Conservation (phyloP, 2,797 vertebrate species). For the Notoglanidium macrostoma region DNA sequence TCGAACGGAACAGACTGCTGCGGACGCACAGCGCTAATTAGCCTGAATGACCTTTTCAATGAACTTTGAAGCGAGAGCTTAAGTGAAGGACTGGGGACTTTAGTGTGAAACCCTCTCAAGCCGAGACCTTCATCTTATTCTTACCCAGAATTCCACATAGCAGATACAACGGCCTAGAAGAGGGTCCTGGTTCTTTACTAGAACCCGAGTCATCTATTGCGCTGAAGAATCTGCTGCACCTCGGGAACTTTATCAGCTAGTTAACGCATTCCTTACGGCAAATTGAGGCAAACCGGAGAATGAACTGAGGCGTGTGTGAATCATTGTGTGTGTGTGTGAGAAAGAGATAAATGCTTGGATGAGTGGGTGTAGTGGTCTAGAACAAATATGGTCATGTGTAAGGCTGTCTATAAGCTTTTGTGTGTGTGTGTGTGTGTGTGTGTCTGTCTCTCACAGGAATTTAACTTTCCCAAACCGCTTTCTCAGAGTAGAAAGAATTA, state of each 20-base stretch:
- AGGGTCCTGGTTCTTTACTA: conserved; percentile 8
- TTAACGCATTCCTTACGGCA: conserved; percentile 28
- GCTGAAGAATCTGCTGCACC: neutral
- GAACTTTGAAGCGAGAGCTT: neutral
- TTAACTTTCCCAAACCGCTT: neutral
- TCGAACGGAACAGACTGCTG: neutral
- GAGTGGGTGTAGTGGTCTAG: neutral
- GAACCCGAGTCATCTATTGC: conserved; percentile 16
- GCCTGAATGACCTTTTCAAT: neutral
- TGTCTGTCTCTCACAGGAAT: neutral
- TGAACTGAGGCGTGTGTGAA: neutral
- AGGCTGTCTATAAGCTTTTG: neutral
- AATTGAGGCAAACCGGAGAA: conserved; percentile 4
- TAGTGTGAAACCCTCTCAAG: neutral
- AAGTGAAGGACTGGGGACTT: neutral
- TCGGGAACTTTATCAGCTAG: neutral
- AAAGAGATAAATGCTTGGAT: neutral
- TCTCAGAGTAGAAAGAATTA: neutral
- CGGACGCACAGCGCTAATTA: neutral
- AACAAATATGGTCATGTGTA: conserved; percentile 39
- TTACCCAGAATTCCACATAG: neutral
- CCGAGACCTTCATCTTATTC: neutral
- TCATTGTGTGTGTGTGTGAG: neutral
- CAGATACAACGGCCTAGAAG: neutral
- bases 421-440: neutral